A percentile compares a stretch with the other conserved stretches of the same genome.
Evolutionary conservation across 2,113 vertebrate species (phyloP).

Genomic region (Chamaetylas fuelleborni): DNA sequence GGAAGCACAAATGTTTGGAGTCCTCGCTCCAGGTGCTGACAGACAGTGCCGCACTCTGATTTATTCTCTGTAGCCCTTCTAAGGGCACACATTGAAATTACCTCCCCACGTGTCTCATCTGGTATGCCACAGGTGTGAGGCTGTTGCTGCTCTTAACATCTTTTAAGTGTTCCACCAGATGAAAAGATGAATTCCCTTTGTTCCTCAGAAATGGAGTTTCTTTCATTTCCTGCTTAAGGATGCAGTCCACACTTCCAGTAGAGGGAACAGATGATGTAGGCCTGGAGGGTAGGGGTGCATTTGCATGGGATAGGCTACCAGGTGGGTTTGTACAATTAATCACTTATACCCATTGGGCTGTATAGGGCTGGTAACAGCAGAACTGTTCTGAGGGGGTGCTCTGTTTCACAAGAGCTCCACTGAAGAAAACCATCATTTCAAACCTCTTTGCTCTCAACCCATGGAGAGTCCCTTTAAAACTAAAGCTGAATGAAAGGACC

Average conservation of each 20-base stretch:
- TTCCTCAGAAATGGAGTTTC: constrained; percentile 39
- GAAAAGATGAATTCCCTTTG: constrained; percentile 64
- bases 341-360: not conserved
- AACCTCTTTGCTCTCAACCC: not conserved
- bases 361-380: not conserved
- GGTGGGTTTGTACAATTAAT: not conserved
- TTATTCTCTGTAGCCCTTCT: constrained; percentile 27
- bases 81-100: constrained; percentile 35
- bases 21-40: not conserved
- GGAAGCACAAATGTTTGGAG: not conserved
- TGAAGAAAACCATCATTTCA: not conserved
- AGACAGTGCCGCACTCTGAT: not conserved
- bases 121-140: constrained; percentile 51
- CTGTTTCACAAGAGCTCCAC: not conserved
- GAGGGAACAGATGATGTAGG: constrained; percentile 48
- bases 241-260: constrained; percentile 39
- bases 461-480: constrained; percentile 9
- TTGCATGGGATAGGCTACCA: constrained; percentile 20
- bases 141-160: constrained; percentile 53
- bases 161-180: constrained; percentile 57
- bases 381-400: not conserved
- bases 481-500: constrained; percentile 20
- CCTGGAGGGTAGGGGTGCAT: constrained; percentile 15
- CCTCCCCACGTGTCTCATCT: constrained; percentile 47
- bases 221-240: constrained; percentile 64